A percentile compares a stretch with the other conserved stretches of the same genome.
These are phyloP conservation scores for Drepanosiphum platanoidis DNA, from an alignment of 2,888 invertebrate species.

Conservation along the genomic window DNA sequence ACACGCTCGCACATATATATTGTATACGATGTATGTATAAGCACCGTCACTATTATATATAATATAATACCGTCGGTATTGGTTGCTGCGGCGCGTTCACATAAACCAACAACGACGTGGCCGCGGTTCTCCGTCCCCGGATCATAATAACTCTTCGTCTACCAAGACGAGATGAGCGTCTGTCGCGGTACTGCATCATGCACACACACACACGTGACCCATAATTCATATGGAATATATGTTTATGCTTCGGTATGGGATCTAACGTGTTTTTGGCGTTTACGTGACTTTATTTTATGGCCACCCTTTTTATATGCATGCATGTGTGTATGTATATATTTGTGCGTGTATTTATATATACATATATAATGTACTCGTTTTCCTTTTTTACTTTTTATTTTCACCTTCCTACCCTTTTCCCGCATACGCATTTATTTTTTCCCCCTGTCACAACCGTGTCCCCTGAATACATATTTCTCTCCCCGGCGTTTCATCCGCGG, in stretches of 20 bases:
- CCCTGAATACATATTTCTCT: neutral
- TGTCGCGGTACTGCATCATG: neutral
- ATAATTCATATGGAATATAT: constrained; percentile 28
- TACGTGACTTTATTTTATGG: constrained; percentile 59
- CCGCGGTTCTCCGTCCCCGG: neutral
- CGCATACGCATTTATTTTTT: neutral
- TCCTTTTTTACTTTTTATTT: constrained; percentile 32
- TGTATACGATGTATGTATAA: neutral
- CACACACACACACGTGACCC: constrained; percentile 16
- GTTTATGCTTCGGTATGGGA: constrained; percentile 15
- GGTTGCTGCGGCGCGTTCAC: neutral
- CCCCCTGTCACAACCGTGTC: neutral
- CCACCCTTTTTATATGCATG: constrained; percentile 17
- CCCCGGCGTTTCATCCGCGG: neutral
- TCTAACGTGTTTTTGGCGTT: constrained; percentile 40
- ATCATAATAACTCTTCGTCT: constrained; percentile 51
- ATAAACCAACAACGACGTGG: neutral
- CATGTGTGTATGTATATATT: neutral
- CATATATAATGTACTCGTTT: neutral
- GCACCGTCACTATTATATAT: neutral
- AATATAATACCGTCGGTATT: neutral
- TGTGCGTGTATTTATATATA: neutral
- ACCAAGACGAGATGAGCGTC: constrained; percentile 17
- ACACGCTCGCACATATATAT: neutral
- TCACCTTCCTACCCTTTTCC: neutral